A percentile compares a stretch with the other conserved stretches of the same genome.
Evolutionary conservation across 2,888 invertebrate species (phyloP).

Genomic region (Melangyna quadrimaculata): DNA sequence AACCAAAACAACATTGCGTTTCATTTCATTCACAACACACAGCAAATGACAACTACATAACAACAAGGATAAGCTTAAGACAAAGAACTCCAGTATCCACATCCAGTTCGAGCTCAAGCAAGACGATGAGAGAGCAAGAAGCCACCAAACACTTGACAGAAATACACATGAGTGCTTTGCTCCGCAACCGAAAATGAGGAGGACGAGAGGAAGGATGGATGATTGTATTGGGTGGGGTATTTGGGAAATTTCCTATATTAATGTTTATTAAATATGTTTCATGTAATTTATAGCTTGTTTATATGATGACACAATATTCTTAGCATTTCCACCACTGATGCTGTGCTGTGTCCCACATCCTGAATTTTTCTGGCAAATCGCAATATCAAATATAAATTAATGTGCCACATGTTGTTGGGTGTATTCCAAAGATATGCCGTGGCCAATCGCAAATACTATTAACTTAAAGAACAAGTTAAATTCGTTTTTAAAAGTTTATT

Average conservation of each 20-base stretch:
- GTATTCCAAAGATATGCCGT: constrained; percentile 35
- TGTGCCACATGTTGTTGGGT: constrained; percentile 68
- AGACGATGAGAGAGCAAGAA: constrained; percentile 27
- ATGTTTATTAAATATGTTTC: constrained; percentile 71
- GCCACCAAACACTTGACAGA: constrained; percentile 58
- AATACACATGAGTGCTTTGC: constrained; percentile 53
- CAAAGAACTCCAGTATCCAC: constrained; percentile 8
- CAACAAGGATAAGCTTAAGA: constrained; percentile 29
- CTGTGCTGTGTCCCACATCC: constrained; percentile 20
- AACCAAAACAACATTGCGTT: constrained; percentile 69
- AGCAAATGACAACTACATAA: constrained; percentile 62
- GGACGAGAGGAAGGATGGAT: background rate
- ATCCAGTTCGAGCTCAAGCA: background rate
- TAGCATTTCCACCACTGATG: background rate
- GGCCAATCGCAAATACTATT: background rate
- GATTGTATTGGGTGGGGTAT: constrained; percentile 22
- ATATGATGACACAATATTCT: constrained; percentile 69
- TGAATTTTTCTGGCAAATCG: constrained; percentile 66
- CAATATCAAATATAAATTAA: constrained; percentile 65
- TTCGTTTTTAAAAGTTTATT: constrained; percentile 35
- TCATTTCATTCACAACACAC: constrained; percentile 56
- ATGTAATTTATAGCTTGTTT: constrained; percentile 68
- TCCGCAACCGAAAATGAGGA: background rate
- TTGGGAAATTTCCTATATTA: constrained; percentile 67
- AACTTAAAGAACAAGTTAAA: constrained; percentile 58